Evolutionary conservation across 1,140 invertebrate species (phyloP), one percentile per base, ranked within the genome.

Genomic region (Gonioctena quinquepunctata): DNA sequence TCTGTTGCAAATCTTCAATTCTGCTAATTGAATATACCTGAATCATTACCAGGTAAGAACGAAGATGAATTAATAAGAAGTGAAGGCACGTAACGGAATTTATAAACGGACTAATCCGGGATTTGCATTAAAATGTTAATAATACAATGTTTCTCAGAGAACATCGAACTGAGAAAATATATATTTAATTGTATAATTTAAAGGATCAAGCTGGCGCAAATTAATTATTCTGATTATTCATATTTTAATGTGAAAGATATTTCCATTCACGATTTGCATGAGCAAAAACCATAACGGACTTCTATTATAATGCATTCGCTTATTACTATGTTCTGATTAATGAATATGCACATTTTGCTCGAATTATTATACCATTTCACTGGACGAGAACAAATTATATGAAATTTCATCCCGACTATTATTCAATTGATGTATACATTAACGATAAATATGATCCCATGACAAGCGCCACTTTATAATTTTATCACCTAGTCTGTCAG

Each of bases 211-310:
- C 23, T 66, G n/a, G 26, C 50, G 54, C 16, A 50, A 60, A 70
- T 62, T 70, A 70, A 70, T 70, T 70, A 70, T 66, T 59, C 63
- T 70, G 66, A 70, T 70, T 70, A 70, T 66, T 59, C 63, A 60
- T 66, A 60, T 49, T 70, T 52, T 70, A 61, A 66, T 64, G 42
- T 70, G 27, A 33, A 50, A 63, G 69, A 60, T 56, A 33, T 64
- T 66, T 48, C 50, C 63, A 66, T 66, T 66, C 21, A 48, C 27
- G 66, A 67, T 67, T 67, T 67, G 66, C 66, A 67, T 67, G 66
- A 13, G 52, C 66, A 67, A 67, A 67, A 67, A 67, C 66, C 66
- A 67, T 67, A 67, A 67, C 66, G 56, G 56, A 57, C 21, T 59
- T 57, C 21, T 66, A 66, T 66, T 66, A 66, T 66, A 54, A 66